Conservation (phyloP, 2,113 vertebrate genomes). For the Collichthys lucidus region DNA sequence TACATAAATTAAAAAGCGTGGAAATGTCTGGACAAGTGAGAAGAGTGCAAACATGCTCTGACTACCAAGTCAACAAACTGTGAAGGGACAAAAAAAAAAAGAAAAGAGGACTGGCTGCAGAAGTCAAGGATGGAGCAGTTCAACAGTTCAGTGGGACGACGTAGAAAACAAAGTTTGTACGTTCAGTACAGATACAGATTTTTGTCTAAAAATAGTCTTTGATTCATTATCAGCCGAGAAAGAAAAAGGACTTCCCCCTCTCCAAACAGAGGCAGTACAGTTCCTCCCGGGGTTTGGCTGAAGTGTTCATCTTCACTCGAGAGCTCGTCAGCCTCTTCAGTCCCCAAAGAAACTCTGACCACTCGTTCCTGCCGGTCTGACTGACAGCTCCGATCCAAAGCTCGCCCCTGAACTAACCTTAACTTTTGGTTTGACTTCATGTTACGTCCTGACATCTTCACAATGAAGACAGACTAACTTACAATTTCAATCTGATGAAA, state of each 20-base stretch:
- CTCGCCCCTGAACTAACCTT: conserved; percentile 29
- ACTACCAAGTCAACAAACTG: conserved; percentile 35
- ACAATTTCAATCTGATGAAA: not conserved
- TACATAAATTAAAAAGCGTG: conserved; percentile 66
- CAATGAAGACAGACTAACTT: conserved; percentile 1
- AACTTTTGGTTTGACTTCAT: conserved; percentile 19
- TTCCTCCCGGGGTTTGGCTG: conserved; percentile 9
- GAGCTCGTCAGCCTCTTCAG: conserved; percentile 26
- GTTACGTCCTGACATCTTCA: conserved; percentile 3
- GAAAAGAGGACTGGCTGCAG: conserved; percentile 7
- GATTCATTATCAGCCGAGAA: conserved; percentile 28
- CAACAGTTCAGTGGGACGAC: conserved; percentile 27
- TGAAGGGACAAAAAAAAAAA: conserved; percentile 24
- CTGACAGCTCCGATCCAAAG: conserved; percentile 13
- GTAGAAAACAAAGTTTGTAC: conserved; percentile 55
- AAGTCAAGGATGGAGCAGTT: conserved; percentile 40
- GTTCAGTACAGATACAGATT: conserved; percentile 45
- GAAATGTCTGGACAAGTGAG: conserved; percentile 48
- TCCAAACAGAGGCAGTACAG: conserved; percentile 32
- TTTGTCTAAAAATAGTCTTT: conserved; percentile 68
- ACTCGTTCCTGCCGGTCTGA: conserved; percentile 5
- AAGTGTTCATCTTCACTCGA: conserved; percentile 24
- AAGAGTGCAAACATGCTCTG: conserved; percentile 61
- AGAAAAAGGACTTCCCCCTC: conserved; percentile 18
- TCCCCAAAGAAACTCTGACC: not conserved